Conservation (phyloP, 2,888 invertebrate genomes). For the Tetragonula carbonaria region DNA sequence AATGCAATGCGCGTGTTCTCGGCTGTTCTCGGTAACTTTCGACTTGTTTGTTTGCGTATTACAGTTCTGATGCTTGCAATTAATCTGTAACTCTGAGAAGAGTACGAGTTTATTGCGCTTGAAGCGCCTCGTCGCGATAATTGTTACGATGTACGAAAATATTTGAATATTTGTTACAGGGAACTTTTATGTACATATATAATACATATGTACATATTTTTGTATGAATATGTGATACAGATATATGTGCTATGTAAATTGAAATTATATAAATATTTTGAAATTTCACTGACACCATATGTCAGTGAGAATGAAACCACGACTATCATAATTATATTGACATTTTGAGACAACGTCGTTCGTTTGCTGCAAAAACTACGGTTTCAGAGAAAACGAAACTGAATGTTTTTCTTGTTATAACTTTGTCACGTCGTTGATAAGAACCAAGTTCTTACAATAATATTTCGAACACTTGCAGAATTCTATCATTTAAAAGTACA, state of each 20-base stretch:
- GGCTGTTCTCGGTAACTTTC: conserved; percentile 21
- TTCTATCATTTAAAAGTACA: too few relatives aligned
- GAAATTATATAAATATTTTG: neutral
- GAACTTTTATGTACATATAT: neutral
- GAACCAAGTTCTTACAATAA: too few relatives aligned
- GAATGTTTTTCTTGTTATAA: too few relatives aligned
- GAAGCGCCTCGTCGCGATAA: neutral
- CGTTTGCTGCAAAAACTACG: too few relatives aligned
- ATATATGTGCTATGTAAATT: neutral
- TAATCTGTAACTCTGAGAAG: neutral
- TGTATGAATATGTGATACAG: too few relatives aligned
- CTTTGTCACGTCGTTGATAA: too few relatives aligned
- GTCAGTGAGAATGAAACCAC: neutral
- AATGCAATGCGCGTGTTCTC: conserved; percentile 16
- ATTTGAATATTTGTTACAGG: neutral
- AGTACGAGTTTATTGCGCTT: neutral
- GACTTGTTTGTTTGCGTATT: neutral
- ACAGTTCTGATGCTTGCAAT: neutral
- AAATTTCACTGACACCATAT: neutral
- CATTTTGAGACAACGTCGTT: too few relatives aligned
- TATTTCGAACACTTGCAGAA: too few relatives aligned
- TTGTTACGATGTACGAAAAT: neutral
- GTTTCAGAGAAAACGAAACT: too few relatives aligned
- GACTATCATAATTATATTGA: neutral
- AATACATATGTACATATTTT: too few relatives aligned